Evolutionary conservation across 2,888 invertebrate genomes (phyloP), one percentile per base, ranked within the genome.

Genomic region (Acronicta psi): DNA sequence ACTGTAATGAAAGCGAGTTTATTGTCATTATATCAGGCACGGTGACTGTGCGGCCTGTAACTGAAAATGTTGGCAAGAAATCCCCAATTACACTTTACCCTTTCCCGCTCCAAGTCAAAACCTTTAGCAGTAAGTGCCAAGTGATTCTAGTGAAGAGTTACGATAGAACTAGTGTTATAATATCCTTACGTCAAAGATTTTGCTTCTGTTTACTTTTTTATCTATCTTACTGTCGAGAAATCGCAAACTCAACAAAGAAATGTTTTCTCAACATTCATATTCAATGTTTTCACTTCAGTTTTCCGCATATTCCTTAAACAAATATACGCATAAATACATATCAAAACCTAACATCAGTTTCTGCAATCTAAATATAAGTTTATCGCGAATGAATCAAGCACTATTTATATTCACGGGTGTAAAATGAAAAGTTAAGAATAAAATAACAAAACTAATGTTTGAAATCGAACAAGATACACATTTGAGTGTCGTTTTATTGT

Each of bases 331-430:
- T 68, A 71, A 76, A 59, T 66, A 74, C 42, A 56, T 46, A 60
- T 66, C 54, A 59, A 67, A 66, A 67, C 47, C 11, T 65, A 72
- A 63, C 77, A 80, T 77, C 76, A 69, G 75, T 69, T 73, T 79
- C 75, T 66, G 73, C 80, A 77, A 75, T 81, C 82, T 81, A 83
- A 81, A 83, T 82, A 77, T 85, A 84, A 87, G 79, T 84, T 82
- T 75, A 82, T 80, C 65, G 76, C 66, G 73, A 77, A 74, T 81
- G 84, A 83, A 75, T 85, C 83, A 83, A 75, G 84, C 82, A 80
- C 74, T 75, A 72, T 76, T 75, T 63, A 66, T 64, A 77, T 80
- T 79, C 81, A 75, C 74, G 73, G 71, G 43, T 60, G 61, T 71
- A 56, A 75, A 59, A 73, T 42, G 51, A 76, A 80, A 79, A 81